Base-by-base conservation (phyloP, 2,797 vertebrate species). In the Leontopithecus rosalia region DNA sequence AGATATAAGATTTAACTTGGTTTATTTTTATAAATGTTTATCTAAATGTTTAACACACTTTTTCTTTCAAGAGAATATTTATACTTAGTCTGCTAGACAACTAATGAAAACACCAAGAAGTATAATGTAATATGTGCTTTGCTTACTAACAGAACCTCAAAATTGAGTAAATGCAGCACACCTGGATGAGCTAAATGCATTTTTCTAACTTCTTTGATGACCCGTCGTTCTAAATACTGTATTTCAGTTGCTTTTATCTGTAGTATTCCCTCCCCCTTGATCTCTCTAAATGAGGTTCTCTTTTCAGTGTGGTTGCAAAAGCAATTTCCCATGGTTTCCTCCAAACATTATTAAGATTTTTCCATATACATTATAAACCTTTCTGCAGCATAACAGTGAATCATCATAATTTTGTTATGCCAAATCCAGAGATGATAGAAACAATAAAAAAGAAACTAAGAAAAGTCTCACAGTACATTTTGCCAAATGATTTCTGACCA, bases 201-300 rank as follows among this genome's bases (percentile, higher is more conserved):
- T 98, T 98, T 97, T 97, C 97, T 96, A 97, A 97, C 97, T 97
- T 98, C 96, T 88, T 41, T 96, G 93, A 98, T 98, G 83, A 97
- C 97, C 98, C 98, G 92, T 90, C 95, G 95, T 86, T 97, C 95
- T 96, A 96, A 98, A 96, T 94, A 94, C 19, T 55, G 1, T 95
- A 94, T 97, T 98, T 98, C 95, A 93, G 88, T 84, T 83, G 52
- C 92, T 98, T 97, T 97, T 97, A 91, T 97, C 81, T 39, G 9
- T 90, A 94, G 24, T 91, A 92, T 39, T 94, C 73, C 48, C 75
- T 85, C 48, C 52, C 88, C 64, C 72, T 98, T 81, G 61, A 96
- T 94, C 97, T 98, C 76, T 96, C 79, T 94, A 97, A 98, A 97
- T 96, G 95, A 96, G 96, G 81, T 95, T 96, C 90, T 89, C 80